Evolutionary conservation across 2,113 vertebrate species (phyloP).

Genomic region (Tichodroma muraria): DNA sequence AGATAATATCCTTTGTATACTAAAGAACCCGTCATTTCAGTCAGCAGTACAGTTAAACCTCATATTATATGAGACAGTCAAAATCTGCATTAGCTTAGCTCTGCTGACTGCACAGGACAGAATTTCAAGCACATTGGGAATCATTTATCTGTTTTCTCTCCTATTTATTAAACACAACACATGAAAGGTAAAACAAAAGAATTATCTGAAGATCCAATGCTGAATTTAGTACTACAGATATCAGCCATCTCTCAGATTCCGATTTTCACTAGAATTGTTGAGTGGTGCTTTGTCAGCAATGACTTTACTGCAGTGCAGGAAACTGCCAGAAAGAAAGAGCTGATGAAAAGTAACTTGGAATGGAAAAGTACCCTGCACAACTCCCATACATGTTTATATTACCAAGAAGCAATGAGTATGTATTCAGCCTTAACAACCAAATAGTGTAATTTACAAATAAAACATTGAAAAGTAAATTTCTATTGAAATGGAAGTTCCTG

Average conservation of each 20-base stretch:
- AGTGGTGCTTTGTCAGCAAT: conserved; percentile 7
- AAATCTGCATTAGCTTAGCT: not conserved
- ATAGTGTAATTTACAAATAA: conserved; percentile 10
- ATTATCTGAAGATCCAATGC: not conserved
- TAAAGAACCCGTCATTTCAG: not conserved
- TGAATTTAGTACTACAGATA: not conserved
- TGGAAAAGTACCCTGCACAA: not conserved
- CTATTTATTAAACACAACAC: not conserved
- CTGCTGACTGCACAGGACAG: not conserved
- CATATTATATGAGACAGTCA: not conserved
- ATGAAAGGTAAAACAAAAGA: not conserved
- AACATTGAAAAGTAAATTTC: conserved; percentile 7
- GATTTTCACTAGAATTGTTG: not conserved
- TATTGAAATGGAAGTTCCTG: not conserved
- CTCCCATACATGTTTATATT: not conserved
- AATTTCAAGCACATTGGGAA: not conserved
- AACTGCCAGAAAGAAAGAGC: not conserved
- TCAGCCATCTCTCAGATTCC: not conserved
- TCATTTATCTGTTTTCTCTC: not conserved
- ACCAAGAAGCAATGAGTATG: not conserved
- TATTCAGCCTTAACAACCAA: conserved; percentile 9
- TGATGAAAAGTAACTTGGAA: not conserved
- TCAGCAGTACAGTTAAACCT: not conserved
- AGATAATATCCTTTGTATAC: not conserved
- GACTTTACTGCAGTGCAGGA: conserved; percentile 36